Base-by-base conservation (phyloP, 2,797 vertebrate species). In the Falco cherrug region DNA sequence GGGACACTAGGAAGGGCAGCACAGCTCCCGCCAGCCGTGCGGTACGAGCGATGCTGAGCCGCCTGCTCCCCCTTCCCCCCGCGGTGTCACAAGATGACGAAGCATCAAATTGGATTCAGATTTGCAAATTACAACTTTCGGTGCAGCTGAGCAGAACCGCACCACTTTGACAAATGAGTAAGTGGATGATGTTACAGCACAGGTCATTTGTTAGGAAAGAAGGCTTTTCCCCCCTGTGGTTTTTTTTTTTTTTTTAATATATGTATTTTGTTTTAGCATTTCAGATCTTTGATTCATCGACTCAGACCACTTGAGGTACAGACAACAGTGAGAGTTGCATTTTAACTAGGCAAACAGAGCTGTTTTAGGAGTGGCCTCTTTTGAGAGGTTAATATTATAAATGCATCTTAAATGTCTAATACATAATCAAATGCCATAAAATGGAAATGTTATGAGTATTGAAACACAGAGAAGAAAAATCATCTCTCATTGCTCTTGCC, bases 321-420 rank as follows among this genome's bases (percentile, higher is more conserved):
- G 96, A 94, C 94, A 91, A 53, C 68, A 61, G 63, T 73, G 16
- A 85, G 95, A 82, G 95, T 13, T 41, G 94, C 96, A 97, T 98
- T 95, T 96, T 97, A 97, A 98, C 54, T 5, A 96, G 92, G 95
- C 91, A 90, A 94, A 90, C 68, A 63, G 78, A 96, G 92, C 92
- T 81, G 85, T 3, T 86, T 91, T 67, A 81, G 95, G 95, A 93
- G 95, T 70, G 82, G 93, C 91, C 96, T 93, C 75, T 95, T 74
- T 75, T 39, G 81, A 95, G 98, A 97, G 97, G 96, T 97, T 97
- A 97, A 98, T 97, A 67, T 93, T 96, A 95, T 97, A 97, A 98
- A 97, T 96, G 90, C 93, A 95, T 95, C 94, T 97, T 97, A 97
- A 97, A 98, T 96, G 95, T 74, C 96, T 97, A 96, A 96, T 95